A percentile compares a stretch with the other conserved stretches of the same genome.
Conservation (phyloP, 2,113 vertebrate species). For the Perca fluviatilis region DNA sequence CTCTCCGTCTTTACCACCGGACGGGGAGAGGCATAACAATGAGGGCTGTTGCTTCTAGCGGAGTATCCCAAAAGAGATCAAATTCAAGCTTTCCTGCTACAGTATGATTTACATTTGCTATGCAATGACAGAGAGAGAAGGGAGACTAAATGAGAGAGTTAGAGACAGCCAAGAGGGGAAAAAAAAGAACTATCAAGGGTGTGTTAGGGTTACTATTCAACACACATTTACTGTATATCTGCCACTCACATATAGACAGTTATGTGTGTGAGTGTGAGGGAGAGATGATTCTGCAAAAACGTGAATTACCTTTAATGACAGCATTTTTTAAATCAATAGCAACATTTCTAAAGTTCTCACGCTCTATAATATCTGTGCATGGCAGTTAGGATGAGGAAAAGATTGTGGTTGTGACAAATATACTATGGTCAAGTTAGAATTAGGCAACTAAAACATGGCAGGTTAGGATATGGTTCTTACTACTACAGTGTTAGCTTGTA, state of each 20-base stretch:
- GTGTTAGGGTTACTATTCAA: slow-evolving; percentile 14
- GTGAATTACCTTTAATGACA: not conserved
- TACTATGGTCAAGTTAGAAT: not conserved
- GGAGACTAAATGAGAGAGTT: slow-evolving; percentile 10
- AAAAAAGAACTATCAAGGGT: slow-evolving; percentile 9
- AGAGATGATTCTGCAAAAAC: slow-evolving; percentile 4
- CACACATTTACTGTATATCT: slow-evolving; percentile 4
- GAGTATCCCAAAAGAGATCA: slow-evolving; percentile 46
- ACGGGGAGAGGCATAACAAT: slow-evolving; percentile 45
- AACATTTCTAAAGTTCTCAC: not conserved
- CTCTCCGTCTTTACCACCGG: slow-evolving; percentile 27
- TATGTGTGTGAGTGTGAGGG: not conserved
- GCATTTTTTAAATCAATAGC: not conserved
- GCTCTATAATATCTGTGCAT: not conserved
- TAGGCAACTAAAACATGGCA: not conserved
- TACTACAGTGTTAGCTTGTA: too few relatives aligned
- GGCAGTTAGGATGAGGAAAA: not conserved
- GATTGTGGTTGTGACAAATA: not conserved
- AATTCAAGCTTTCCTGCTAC: slow-evolving; percentile 38
- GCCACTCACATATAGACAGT: not conserved
- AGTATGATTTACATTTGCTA: slow-evolving; percentile 47
- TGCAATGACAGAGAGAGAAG: slow-evolving; percentile 8
- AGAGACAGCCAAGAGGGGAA: not conserved
- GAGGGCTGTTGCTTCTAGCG: slow-evolving; percentile 35
- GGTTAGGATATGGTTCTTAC: not conserved